phyloP scores from a whole-genome alignment of 2,113 vertebrate species.

The Poeciliopsis turrubarensis region DNA sequence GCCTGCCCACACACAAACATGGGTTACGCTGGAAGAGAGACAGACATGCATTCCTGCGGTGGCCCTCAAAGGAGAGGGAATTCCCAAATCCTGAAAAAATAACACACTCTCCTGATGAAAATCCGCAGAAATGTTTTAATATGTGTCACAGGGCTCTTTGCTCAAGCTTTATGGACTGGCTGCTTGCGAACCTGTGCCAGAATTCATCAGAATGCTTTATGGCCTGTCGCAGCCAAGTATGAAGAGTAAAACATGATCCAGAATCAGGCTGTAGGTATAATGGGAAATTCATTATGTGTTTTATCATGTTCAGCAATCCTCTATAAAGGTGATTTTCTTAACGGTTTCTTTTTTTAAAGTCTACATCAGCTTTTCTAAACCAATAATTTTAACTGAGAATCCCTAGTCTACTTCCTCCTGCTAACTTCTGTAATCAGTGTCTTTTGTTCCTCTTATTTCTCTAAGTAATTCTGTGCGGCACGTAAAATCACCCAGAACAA shows the following conservation, averaged over 20 bases:
- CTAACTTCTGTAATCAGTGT: neutral
- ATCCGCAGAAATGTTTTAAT: conserved; percentile 75
- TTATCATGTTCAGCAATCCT: neutral
- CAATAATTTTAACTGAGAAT: neutral
- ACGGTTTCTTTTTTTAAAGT: neutral
- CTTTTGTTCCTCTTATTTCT: neutral
- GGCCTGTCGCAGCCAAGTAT: conserved; percentile 31
- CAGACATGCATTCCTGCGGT: conserved; percentile 88
- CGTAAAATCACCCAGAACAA: neutral
- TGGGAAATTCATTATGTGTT: conserved; percentile 44
- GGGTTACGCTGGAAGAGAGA: conserved; percentile 76
- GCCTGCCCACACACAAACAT: conserved; percentile 66
- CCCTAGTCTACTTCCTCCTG: neutral
- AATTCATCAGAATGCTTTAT: conserved; percentile 44
- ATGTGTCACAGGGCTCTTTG: conserved; percentile 58
- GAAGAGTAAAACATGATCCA: conserved; percentile 45
- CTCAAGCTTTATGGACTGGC: conserved; percentile 41
- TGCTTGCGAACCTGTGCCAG: conserved; percentile 34
- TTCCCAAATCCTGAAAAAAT: conserved; percentile 75
- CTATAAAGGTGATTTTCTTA: conserved; percentile 23
- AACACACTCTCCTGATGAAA: conserved; percentile 69
- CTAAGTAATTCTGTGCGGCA: neutral
- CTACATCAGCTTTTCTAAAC: conserved; percentile 26
- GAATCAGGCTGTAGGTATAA: conserved; percentile 28
- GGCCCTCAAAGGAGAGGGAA: conserved; percentile 82